A percentile compares a stretch with the other conserved stretches of the same genome.
Evolutionary conservation across 2,113 vertebrate genomes (phyloP).

Genomic region (Montifringilla adamsi): DNA sequence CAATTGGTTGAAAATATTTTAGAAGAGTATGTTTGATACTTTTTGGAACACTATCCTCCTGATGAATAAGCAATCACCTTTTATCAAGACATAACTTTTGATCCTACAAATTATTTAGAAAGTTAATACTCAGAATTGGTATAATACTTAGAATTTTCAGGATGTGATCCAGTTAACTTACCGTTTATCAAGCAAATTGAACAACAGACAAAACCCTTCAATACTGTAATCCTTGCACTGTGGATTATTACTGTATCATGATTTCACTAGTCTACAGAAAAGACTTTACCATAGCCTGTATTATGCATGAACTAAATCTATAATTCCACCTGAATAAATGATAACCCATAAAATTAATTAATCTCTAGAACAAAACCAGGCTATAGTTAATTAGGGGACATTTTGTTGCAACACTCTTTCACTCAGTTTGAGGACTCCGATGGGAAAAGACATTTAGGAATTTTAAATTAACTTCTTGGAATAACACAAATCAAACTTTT

Average conservation of each 20-base stretch:
- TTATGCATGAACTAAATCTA: not conserved
- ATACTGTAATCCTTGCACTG: accelerated
- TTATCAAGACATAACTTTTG: not conserved
- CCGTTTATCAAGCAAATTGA: not conserved
- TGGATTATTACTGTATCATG: not conserved
- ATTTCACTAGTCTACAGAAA: not conserved
- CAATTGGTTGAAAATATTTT: not conserved
- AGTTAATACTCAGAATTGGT: not conserved
- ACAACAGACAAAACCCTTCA: not conserved
- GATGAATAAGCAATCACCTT: not conserved
- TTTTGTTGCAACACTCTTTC: not conserved
- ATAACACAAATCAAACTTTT: not conserved
- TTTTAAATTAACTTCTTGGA: not conserved
- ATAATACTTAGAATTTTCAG: not conserved
- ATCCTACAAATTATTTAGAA: constrained; percentile 13
- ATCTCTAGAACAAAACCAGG: not conserved
- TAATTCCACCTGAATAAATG: not conserved
- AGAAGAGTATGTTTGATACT: not conserved
- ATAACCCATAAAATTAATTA: not conserved
- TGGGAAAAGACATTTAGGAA: not conserved
- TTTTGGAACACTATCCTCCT: not conserved
- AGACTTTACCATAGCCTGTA: not conserved
- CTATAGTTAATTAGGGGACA: not conserved
- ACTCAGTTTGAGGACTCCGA: not conserved
- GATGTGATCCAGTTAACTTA: not conserved